Base-by-base conservation (phyloP, 2,797 vertebrate genomes). In the Alcedo atthis region DNA sequence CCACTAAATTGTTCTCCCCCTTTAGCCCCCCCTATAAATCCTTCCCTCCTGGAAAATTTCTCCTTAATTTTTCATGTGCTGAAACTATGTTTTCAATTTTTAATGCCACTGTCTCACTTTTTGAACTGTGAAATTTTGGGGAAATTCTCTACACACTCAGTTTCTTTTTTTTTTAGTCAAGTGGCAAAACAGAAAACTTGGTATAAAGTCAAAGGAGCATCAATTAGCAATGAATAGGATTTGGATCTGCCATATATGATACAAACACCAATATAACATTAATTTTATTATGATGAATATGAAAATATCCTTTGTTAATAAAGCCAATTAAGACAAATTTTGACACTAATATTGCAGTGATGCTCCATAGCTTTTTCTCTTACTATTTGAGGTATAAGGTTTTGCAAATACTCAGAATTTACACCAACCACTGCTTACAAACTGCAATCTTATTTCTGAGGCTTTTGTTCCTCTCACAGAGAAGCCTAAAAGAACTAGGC, bases 41-140 rank as follows among this genome's bases (percentile, higher is more conserved):
- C 33, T 33, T 28, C 43, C 19, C 33, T 3, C 3, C n/a, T 1
- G 25, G 79, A 87, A 84, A 69, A 73, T 32, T 25, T 63, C 78
- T 78, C 67, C 75, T 40, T 43, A 0, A 43, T 81, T 95, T 84
- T 88, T 49, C 63, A 43, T 46, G 33, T 16, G 48, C 70, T 69
- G 26, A 8, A 92, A 88, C 53, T 25, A 32, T 83, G 80, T n/a
- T 91, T 93, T 90, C 75, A 76, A 69, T 92, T 84, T 88, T 84
- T 86, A 67, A 84, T 20, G 63, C 63, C 45, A 46, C 25, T 33
- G 37, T 10, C 64, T 77, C 30, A 8, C 48, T 62, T 63, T 51
- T 55, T 12, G 49, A 53, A 61, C 40, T 9, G 30, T 0, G 71
- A 64, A 5, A 8, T 63, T 81, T 86, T 30, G 48, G 33, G 80